Conservation (phyloP, 2,888 invertebrate species). For the Melieria omissa region DNA sequence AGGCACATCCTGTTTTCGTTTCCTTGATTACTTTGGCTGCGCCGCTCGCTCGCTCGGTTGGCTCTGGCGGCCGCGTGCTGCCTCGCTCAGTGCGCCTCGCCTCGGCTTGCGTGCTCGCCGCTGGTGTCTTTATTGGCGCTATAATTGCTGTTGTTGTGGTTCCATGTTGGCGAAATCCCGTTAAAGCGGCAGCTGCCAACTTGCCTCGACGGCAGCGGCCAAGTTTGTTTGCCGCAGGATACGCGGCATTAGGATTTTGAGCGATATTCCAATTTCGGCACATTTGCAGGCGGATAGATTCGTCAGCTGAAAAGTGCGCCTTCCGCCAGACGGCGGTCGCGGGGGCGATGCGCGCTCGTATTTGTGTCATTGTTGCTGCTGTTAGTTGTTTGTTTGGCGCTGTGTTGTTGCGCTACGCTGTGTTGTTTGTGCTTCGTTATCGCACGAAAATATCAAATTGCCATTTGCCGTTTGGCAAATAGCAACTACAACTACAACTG, state of each 20-base stretch:
- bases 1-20: slow-evolving; percentile 61
- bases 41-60: too few species aligned
- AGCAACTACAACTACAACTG: slow-evolving; percentile 8
- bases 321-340: too few species aligned
- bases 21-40: slow-evolving; percentile 58
- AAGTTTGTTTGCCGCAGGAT: slow-evolving; percentile 11
- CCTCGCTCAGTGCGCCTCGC: too few species aligned
- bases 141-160: too few species aligned
- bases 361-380: too few species aligned
- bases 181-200: slow-evolving; percentile 2
- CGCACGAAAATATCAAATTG: slow-evolving; percentile 12
- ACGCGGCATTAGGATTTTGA: slow-evolving; percentile 1
- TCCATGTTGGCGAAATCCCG: not conserved
- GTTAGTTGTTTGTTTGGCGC: slow-evolving; percentile 23
- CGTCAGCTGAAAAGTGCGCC: slow-evolving; percentile 43
- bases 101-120: too few species aligned
- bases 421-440: not conserved
- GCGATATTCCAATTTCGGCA: not conserved
- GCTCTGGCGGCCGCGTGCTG: too few species aligned
- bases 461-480: not conserved
- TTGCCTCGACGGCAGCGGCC: not conserved
- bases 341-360: too few species aligned
- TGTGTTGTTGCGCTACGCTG: not conserved
- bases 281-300: slow-evolving; percentile 41
- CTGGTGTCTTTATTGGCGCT: too few species aligned